Conservation (phyloP, 1,140 invertebrate species). For the Stegodyphus mimosarum region DNA sequence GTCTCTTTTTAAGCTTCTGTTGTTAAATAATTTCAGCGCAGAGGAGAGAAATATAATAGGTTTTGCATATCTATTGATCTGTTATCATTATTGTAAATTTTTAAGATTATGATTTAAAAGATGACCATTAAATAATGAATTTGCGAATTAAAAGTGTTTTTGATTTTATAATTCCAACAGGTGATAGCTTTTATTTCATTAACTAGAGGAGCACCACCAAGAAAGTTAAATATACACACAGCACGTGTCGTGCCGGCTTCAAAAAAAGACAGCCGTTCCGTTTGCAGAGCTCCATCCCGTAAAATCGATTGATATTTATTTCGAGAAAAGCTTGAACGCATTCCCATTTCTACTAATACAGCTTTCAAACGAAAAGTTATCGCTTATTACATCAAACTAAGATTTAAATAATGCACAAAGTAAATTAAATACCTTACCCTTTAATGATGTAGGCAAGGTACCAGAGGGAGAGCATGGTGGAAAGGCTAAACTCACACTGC, state of each 20-base stretch:
- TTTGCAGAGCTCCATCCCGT: conserved; percentile 1
- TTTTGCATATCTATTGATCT: background rate
- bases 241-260: conserved; percentile 9
- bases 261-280: conserved; percentile 23
- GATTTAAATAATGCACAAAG: background rate
- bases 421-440: conserved; percentile 19
- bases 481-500: conserved; percentile 3
- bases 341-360: background rate
- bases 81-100: background rate
- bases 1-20: background rate
- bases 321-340: background rate
- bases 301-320: background rate
- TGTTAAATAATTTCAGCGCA: background rate
- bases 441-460: conserved; percentile 34
- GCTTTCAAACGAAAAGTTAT: background rate
- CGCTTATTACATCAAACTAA: background rate
- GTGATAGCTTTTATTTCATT: background rate
- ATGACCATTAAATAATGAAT: background rate
- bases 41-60: background rate
- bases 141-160: too few relatives aligned
- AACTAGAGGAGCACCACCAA: too few relatives aligned
- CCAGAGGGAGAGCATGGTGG: conserved; percentile 37
- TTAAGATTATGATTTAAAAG: background rate
- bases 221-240: conserved; percentile 13
- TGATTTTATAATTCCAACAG: background rate